Percentiles rank a stretch among this genome's conserved stretches.
Evolutionary conservation across 2,113 vertebrate species (phyloP).

Genomic region (Brachionichthys hirsutus): DNA sequence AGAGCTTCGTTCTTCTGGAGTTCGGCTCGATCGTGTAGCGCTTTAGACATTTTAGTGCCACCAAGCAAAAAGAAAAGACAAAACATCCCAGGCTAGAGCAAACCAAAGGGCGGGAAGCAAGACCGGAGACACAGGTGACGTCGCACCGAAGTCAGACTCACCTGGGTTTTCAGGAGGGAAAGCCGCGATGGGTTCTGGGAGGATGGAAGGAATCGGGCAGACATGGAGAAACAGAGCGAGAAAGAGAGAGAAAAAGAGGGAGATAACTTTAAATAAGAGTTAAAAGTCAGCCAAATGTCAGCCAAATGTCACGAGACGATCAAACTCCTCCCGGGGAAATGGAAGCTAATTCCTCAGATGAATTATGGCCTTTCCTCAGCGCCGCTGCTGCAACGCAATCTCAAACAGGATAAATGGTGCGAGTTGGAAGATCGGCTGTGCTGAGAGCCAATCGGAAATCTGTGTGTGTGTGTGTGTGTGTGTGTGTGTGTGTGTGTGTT

Average conservation of each 20-base stretch:
- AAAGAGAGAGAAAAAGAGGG: conserved; percentile 4
- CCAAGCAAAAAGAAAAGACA: conserved; percentile 55
- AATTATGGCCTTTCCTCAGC: conserved; percentile 57
- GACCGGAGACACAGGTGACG: conserved; percentile 60
- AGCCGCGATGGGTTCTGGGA: conserved; percentile 88
- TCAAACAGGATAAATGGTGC: conserved; percentile 35
- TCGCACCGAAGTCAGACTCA: conserved; percentile 67
- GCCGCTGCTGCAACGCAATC: conserved; percentile 36
- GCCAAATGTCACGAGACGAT: conserved; percentile 67
- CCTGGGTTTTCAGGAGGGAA: conserved; percentile 87
- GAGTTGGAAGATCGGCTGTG: conserved; percentile 25
- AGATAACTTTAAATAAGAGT: conserved; percentile 55
- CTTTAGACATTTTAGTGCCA: no score
- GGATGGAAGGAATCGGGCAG: conserved; percentile 52
- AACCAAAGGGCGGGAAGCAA: conserved; percentile 68
- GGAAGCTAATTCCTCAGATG: conserved; percentile 50
- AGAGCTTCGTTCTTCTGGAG: no score
- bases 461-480: not conserved
- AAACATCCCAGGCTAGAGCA: conserved; percentile 61
- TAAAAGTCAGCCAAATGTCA: conserved; percentile 70
- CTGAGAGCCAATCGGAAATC: no score
- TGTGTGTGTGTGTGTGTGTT: not conserved
- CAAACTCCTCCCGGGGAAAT: conserved; percentile 57
- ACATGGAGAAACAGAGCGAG: conserved; percentile 19
- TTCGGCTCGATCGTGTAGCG: conserved; percentile 11